Percentiles rank a stretch among this genome's conserved stretches.
Evolutionary conservation across 2,888 invertebrate species (phyloP).

Genomic region (Sarcophaga carnaria): DNA sequence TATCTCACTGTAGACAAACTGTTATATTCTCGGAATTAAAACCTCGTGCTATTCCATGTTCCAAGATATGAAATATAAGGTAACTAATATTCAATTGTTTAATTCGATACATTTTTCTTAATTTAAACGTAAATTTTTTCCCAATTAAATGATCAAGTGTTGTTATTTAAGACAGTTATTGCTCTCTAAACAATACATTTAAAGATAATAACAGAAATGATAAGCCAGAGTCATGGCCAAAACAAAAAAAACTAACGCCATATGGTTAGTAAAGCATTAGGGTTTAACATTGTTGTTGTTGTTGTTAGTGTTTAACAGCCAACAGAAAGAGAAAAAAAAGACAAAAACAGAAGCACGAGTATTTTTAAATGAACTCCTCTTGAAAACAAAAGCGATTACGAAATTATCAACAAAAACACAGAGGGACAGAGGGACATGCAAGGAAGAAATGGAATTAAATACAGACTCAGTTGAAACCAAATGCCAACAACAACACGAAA

Average conservation of each 20-base stretch:
- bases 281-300: background rate
- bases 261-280: background rate
- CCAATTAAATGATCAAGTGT: constrained; percentile 2
- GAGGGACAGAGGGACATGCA: background rate
- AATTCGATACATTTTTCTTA: too few species aligned
- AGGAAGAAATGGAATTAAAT: background rate
- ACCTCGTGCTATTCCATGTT: too few species aligned
- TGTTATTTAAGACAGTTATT: constrained; percentile 12
- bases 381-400: background rate
- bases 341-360: background rate
- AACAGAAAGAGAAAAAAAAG: background rate
- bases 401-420: background rate
- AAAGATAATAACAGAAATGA: background rate
- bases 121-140: background rate
- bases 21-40: too few species aligned
- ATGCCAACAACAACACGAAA: background rate
- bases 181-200: constrained; percentile 3
- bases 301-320: background rate
- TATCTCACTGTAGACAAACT: too few species aligned
- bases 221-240: background rate
- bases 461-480: background rate
- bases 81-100: too few species aligned
- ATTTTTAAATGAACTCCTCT: background rate
- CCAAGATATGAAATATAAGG: too few species aligned
- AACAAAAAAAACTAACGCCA: background rate